phyloP scores from a whole-genome alignment of 2,113 vertebrate species.

The Engraulis encrasicolus region DNA sequence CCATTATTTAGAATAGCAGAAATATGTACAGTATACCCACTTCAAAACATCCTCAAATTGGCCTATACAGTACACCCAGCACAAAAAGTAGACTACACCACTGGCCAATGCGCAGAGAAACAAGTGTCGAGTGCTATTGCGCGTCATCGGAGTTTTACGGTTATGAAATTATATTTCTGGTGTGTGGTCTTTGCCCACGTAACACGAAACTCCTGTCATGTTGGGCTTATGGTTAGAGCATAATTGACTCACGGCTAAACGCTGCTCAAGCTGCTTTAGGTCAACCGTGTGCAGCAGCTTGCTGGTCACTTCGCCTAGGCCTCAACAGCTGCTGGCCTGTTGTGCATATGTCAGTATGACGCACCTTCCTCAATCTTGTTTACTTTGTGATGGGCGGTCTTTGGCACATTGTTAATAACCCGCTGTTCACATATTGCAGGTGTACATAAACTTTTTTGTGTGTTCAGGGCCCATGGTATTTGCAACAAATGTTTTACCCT shows the following conservation, averaged over 20 bases:
- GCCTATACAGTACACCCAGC: too few species aligned
- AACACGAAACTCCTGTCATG: background rate
- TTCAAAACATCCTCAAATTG: too few species aligned
- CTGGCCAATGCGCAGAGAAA: too few species aligned
- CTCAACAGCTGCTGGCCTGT: background rate
- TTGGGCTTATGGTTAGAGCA: background rate
- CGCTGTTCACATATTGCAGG: too few species aligned
- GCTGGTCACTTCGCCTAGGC: background rate
- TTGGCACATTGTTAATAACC: background rate
- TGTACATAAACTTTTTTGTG: too few species aligned
- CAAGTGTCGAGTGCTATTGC: too few species aligned
- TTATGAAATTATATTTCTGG: background rate
- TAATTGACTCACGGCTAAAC: background rate
- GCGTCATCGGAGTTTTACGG: too few species aligned
- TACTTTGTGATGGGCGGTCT: background rate
- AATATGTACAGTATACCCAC: too few species aligned
- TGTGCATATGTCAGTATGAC: background rate
- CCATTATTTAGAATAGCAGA: too few species aligned
- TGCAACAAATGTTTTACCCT: too few species aligned
- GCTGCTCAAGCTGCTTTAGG: background rate
- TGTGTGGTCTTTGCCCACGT: background rate
- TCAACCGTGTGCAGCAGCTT: background rate
- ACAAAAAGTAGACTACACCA: too few species aligned
- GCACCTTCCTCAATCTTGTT: background rate
- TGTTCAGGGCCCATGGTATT: too few species aligned